Base-by-base conservation (phyloP, 2,113 vertebrate species). In the Aspidoscelis tigris region DNA sequence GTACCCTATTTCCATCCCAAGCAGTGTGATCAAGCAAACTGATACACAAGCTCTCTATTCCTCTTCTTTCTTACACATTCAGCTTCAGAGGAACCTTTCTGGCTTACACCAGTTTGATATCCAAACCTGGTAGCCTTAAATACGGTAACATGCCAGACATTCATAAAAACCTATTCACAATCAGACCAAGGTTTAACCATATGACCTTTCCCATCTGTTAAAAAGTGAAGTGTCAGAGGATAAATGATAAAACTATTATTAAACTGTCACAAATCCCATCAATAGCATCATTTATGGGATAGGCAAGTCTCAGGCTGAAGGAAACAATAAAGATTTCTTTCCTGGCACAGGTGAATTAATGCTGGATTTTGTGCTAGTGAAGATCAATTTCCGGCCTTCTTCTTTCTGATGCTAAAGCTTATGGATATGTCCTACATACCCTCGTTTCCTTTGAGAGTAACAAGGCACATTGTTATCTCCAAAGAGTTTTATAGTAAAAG, bases 241-340 rank as follows among this genome's bases (percentile, higher is more conserved):
- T 0, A 0, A 22, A 16, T 12, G 61, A 26, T 78, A 78, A 3
- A 78, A 24, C 2, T 68, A 6, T 73, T 86, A 22, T 68, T 47
- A 78, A 86, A 88, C 76, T 61, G 70, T 78, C 68, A 69, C 22
- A 70, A 21, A 20, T 84, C 8, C 50, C 61, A 53, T 41, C 33
- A 18, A 73, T 1, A 82, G 14, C 33, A 44, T 16, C 80, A 6
- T 39, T 61, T 78, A 88, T 71, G 83, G 50, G 39, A 12, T 84
- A 78, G 21, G 2, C n/a, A 70, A 68, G 7, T 24, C 2, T 55
- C 79, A 5, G 18, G 1, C 20, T 78, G 73, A 3, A 0, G 16
- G 65, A 86, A 11, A 61, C 90, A 90, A 89, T 90, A 87, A 79
- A 90, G 66, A 90, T 90, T 89, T 92, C 7, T 86, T 16, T 83